These are phyloP conservation scores for Centropus bengalensis DNA, from an alignment of 2,113 vertebrate species.

Conservation along the genomic window DNA sequence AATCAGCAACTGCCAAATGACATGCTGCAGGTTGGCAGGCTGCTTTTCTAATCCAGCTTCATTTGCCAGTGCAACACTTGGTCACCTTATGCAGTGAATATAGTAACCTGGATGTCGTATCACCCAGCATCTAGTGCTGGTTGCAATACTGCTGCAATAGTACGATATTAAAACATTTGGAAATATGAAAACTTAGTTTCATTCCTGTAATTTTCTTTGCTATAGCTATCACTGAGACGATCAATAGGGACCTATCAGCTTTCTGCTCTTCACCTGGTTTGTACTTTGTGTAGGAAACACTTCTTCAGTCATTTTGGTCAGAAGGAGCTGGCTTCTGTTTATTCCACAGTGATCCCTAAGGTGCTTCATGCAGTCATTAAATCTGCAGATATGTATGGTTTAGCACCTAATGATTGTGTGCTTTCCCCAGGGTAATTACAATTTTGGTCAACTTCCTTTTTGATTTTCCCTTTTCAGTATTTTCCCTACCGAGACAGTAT, in stretches of 20 bases:
- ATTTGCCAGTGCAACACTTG: neutral
- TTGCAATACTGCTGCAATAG: neutral
- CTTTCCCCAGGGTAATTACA: neutral
- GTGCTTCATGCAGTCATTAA: neutral
- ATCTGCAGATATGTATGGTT: neutral
- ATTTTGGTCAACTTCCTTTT: neutral
- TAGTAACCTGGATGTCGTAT: neutral
- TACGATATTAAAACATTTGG: neutral
- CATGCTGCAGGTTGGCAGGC: neutral
- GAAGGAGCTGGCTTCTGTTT: neutral
- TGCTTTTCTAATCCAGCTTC: neutral
- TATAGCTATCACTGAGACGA: neutral
- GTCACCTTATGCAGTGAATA: neutral
- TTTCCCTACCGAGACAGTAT: neutral
- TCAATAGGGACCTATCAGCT: neutral
- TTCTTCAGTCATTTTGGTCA: neutral
- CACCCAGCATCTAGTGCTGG: neutral
- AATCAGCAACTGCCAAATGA: neutral
- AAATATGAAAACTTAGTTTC: neutral
- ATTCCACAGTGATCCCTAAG: neutral
- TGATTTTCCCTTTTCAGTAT: rapidly evolving
- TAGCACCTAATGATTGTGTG: neutral
- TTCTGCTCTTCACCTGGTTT: neutral
- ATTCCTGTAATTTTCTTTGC: neutral
- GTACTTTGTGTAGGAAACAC: neutral